These are phyloP conservation scores for Porites rus DNA, from an alignment of 92 coral and sea anemone species.

Conservation along the genomic window DNA sequence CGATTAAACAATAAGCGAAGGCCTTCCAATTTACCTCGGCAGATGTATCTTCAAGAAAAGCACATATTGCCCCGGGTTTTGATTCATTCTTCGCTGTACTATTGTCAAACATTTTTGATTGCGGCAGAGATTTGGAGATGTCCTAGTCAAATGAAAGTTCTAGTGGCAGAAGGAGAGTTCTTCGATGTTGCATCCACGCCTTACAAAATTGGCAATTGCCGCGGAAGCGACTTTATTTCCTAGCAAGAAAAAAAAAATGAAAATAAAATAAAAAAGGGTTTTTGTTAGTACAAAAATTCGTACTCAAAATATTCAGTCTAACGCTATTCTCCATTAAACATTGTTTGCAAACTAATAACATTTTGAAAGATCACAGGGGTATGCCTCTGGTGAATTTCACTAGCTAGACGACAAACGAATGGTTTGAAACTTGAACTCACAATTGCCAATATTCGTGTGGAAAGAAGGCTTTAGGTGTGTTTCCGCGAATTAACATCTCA, in stretches of 20 bases:
- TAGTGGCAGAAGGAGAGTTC: neutral
- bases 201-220: neutral
- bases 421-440: neutral
- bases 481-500: constrained; percentile 8
- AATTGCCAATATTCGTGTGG: neutral
- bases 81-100: constrained; percentile 46
- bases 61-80: constrained; percentile 1
- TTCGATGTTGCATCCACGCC: neutral
- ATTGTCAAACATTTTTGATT: constrained; percentile 32
- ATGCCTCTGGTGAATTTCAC: neutral
- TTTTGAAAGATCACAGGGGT: neutral
- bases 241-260: constrained; percentile 9
- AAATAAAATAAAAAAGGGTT: neutral
- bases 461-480: too few species aligned
- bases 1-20: constrained; percentile 47
- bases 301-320: constrained; percentile 1
- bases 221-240: neutral
- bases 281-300: neutral
- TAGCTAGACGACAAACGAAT: neutral
- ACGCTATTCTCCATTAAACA: neutral
- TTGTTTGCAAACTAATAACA: neutral
- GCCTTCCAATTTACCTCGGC: constrained; percentile 46
- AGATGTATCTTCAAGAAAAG: constrained; percentile 6
- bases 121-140: constrained; percentile 4
- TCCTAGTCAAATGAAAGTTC: neutral